Conservation (phyloP, 2,797 vertebrate genomes). For the Catostomus latipinnis region DNA sequence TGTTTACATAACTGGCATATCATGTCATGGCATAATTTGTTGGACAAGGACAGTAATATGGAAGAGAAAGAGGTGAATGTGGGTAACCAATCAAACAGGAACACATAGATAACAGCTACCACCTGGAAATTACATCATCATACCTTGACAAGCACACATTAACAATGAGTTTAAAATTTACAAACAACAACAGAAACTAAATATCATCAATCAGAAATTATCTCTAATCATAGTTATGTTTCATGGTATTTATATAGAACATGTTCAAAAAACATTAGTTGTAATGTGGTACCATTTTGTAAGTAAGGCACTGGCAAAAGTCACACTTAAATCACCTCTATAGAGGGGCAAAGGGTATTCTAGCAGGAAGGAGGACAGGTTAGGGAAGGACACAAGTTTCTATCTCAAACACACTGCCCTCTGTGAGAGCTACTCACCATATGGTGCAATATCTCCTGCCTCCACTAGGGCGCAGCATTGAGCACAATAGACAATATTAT, state of each 20-base stretch:
- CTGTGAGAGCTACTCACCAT: constrained; percentile 77
- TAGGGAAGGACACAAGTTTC: constrained; percentile 1
- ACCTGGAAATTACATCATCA: background rate
- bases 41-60: background rate
- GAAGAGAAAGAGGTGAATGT: background rate
- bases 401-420: background rate
- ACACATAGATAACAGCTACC: background rate
- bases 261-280: no score
- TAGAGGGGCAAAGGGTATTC: constrained; percentile 9
- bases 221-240: background rate
- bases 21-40: background rate
- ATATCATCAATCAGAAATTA: background rate
- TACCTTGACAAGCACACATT: background rate
- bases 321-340: background rate
- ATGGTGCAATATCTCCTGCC: constrained; percentile 76
- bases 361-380: constrained; percentile 9
- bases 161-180: background rate
- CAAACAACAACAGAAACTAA: background rate
- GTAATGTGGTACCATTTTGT: no score
- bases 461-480: constrained; percentile 81
- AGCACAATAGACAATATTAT: constrained; percentile 74
- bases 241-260: background rate
- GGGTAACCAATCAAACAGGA: background rate
- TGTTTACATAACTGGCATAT: background rate
- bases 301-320: background rate